Evolutionary conservation across 2,888 invertebrate genomes (phyloP), one percentile per base, ranked within the genome.

Genomic region (Vanessa cardui): DNA sequence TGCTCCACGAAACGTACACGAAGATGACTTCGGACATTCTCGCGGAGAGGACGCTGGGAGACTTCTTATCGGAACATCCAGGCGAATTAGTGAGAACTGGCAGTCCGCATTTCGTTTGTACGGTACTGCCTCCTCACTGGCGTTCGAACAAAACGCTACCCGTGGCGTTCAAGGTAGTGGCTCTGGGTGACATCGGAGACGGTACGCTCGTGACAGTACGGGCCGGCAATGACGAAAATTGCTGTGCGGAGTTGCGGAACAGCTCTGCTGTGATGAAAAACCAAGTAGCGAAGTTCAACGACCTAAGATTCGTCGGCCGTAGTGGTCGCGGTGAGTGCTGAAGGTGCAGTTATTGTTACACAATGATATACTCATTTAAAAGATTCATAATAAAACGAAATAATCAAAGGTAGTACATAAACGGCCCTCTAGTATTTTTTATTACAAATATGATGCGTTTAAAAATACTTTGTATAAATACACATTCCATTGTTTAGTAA

Each of bases 151-250:
- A 99, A 93, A 99, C 99, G 6, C 94, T 99, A 72, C 99, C 99
- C 59, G 96, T 98, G 70, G 98, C 99, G 64, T 99, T 99, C 93
- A 98, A 98, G 90, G 98, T 99, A 80, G 97, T 99, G 66, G 97
- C 98, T 6, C 92, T 99, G 64, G 98, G 98, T 12, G 99, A 99
- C 79, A 96, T 99, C 21, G 96, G 97, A 77, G 99, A 99, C 85
- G 99, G 99, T 1, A 99, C 99, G 46, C 94, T 98, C 90, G 99
- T 99, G 75, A 98, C 98, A 9, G 97, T 99, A 49, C 93, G 97
- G 52, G 99, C 99, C 20, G 99, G 99, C 21, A 99, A 99, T 90
- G 99, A 99, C 82, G 99, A 99, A 91, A 99, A 99, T 92, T 98
- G 96, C 87, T 98, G 98, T 85, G 99, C 98, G 50, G 99, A 99